Conservation (phyloP, 2,797 vertebrate genomes). For the Apodemus agrarius region DNA sequence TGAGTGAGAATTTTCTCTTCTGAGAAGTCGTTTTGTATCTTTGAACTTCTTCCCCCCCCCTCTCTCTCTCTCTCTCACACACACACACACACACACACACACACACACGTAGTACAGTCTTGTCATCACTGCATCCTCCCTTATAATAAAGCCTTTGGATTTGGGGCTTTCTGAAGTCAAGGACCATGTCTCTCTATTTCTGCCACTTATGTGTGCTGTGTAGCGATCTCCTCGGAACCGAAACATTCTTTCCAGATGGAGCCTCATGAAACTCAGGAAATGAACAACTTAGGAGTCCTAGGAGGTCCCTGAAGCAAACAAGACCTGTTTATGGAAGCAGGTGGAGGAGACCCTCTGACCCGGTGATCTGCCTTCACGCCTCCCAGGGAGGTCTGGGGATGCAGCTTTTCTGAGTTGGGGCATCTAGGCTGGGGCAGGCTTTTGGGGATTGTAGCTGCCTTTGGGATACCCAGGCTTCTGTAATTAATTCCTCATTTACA, state of each 20-base stretch:
- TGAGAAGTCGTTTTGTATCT: background rate
- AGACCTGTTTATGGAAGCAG: background rate
- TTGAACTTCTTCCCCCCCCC: background rate
- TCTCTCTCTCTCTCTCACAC: too few species aligned
- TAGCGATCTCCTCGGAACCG: background rate
- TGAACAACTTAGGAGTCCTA: background rate
- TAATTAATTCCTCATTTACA: background rate
- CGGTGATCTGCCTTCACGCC: background rate
- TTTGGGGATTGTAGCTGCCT: background rate
- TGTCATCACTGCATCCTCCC: background rate
- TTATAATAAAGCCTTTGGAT: background rate
- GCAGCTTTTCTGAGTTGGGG: background rate
- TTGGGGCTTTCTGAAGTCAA: background rate
- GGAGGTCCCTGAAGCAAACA: background rate
- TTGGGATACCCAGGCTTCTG: background rate
- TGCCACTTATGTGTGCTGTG: background rate
- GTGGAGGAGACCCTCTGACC: background rate
- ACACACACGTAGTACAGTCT: too few species aligned
- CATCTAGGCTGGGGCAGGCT: background rate
- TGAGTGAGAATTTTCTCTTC: background rate
- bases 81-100: accelerated
- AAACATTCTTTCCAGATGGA: background rate
- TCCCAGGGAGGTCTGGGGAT: background rate
- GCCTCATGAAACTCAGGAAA: background rate
- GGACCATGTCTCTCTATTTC: background rate